Conservation (phyloP, 2,797 vertebrate species). For the Anguilla marmorata region DNA sequence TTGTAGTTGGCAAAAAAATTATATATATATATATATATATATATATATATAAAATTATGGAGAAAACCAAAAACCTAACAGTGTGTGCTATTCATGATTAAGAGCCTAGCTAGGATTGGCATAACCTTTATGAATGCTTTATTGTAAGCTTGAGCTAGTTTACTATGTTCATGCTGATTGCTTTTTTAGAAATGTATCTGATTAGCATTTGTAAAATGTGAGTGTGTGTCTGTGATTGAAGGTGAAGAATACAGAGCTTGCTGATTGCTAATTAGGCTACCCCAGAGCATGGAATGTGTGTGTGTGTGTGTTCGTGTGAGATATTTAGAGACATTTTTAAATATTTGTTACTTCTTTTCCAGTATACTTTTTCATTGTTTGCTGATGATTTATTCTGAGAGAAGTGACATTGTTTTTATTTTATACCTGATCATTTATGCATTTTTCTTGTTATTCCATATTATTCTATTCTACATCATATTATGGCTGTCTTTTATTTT, state of each 20-base stretch:
- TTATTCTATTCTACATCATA: background rate
- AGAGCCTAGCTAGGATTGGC: background rate
- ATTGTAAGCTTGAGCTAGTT: background rate
- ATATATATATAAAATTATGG: background rate
- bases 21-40: background rate
- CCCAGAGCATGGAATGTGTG: background rate
- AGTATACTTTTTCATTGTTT: too few relatives aligned
- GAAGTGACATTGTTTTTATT: too few relatives aligned
- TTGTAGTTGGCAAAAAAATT: background rate
- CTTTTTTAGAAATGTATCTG: background rate
- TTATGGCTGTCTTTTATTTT: background rate
- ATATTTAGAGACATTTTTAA: too few relatives aligned
- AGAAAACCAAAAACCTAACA: background rate
- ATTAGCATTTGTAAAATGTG: slow-evolving; percentile 1
- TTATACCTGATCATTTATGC: too few relatives aligned
- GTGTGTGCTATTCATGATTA: background rate
- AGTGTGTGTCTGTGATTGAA: slow-evolving; percentile 28
- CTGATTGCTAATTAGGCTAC: slow-evolving; percentile 31
- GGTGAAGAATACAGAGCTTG: slow-evolving; percentile 16
- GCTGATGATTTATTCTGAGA: too few relatives aligned
- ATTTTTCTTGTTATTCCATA: background rate
- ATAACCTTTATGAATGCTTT: background rate
- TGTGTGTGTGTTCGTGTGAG: background rate
- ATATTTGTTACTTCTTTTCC: background rate
- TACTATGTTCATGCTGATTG: background rate